These are phyloP conservation scores for Rhinopomastus cyanomelas DNA, from an alignment of 2,113 vertebrate species.

Conservation along the genomic window DNA sequence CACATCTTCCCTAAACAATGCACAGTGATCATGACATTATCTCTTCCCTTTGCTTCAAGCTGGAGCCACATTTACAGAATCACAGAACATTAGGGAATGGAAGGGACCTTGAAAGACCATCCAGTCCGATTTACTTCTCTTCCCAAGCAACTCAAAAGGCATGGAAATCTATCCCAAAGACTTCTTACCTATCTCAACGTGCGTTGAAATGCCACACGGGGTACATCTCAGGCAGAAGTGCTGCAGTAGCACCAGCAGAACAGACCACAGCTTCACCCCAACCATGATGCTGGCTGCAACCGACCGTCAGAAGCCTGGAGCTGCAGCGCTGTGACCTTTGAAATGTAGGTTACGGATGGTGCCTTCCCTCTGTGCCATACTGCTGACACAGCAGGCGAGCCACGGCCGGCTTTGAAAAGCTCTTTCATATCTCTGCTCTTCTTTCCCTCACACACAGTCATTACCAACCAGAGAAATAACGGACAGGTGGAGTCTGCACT, in stretches of 20 bases:
- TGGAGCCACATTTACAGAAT: background rate
- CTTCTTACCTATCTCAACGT: constrained; percentile 79
- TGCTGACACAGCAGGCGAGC: constrained; percentile 43
- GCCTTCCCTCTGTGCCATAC: background rate
- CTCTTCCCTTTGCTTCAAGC: background rate
- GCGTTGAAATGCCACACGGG: constrained; percentile 75
- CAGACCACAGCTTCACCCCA: constrained; percentile 10
- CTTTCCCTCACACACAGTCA: background rate
- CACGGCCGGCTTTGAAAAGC: background rate
- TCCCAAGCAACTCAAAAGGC: background rate
- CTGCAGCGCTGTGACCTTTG: constrained; percentile 32
- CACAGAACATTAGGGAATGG: too few species aligned
- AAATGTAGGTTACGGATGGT: constrained; percentile 19
- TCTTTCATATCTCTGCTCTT: background rate
- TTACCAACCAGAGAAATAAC: background rate
- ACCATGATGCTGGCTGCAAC: constrained; percentile 50
- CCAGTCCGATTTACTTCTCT: background rate
- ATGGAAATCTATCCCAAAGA: background rate
- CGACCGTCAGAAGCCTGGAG: background rate
- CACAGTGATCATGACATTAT: background rate
- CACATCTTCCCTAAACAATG: fast-evolving
- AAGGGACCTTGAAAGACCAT: too few species aligned
- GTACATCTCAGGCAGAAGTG: constrained; percentile 18
- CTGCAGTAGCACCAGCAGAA: constrained; percentile 15
- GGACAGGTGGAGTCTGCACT: background rate